phyloP scores from a whole-genome alignment of 2,797 vertebrate species.

The Vultur gryphus region DNA sequence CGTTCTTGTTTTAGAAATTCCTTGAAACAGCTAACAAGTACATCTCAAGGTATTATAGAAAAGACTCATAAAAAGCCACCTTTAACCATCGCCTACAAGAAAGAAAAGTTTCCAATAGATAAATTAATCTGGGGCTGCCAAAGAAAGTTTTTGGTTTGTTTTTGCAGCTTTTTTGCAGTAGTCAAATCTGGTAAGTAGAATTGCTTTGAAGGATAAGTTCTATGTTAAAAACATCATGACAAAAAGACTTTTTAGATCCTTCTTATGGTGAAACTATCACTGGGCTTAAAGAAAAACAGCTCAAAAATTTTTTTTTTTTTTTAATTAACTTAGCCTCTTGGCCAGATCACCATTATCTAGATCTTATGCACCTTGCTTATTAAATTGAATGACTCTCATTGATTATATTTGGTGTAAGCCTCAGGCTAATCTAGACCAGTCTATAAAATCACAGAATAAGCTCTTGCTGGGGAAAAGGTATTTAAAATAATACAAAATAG shows the following conservation, averaged over 20 bases:
- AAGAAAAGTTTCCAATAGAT: not conserved
- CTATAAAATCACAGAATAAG: not conserved
- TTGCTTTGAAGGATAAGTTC: not conserved
- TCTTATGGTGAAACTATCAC: not conserved
- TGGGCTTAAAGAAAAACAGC: not conserved
- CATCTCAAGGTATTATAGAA: not conserved
- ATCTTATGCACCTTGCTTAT: not conserved
- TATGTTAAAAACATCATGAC: not conserved
- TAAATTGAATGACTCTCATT: not conserved
- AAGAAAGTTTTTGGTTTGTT: not conserved
- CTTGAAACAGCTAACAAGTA: not conserved
- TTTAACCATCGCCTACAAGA: not conserved
- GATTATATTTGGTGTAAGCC: not conserved
- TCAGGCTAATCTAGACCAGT: not conserved
- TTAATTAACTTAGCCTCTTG: not conserved
- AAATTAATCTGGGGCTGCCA: not conserved
- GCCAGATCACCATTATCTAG: not conserved
- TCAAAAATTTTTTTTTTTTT: not conserved
- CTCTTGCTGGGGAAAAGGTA: not conserved
- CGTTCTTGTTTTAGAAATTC: not conserved
- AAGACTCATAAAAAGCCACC: not conserved
- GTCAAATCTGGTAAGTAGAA: not conserved
- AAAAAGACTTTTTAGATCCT: not conserved
- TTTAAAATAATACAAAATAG: not conserved
- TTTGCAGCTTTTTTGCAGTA: not conserved